These are phyloP conservation scores for Schlechtendalia chinensis DNA, from an alignment of 1,140 invertebrate genomes.

Conservation along the genomic window DNA sequence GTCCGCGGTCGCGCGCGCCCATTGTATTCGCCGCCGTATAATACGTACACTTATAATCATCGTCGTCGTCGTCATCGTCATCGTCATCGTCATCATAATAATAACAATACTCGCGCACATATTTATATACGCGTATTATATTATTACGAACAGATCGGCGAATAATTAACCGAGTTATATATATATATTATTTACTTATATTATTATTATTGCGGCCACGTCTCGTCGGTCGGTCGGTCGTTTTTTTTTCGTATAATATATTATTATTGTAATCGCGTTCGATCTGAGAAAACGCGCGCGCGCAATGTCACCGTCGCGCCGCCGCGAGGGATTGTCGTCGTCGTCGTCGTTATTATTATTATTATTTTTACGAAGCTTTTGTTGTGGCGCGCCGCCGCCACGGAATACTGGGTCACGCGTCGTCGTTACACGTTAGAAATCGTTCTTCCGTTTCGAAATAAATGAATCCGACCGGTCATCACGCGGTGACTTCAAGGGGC, in stretches of 20 bases:
- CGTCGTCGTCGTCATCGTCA: too few species aligned
- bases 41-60: too few species aligned
- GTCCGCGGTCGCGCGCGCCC: not conserved
- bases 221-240: constrained; percentile 16
- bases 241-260: too few species aligned
- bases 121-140: not conserved
- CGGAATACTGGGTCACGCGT: constrained; percentile 22
- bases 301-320: constrained; percentile 12
- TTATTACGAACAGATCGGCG: not conserved
- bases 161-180: constrained; percentile 26
- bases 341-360: too few species aligned
- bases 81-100: not conserved
- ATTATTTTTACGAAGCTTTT: constrained; percentile 26
- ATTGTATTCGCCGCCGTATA: constrained; percentile 11
- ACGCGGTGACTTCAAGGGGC: too few species aligned
- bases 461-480: too few species aligned
- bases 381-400: not conserved
- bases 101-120: not conserved
- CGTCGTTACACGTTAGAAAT: too few species aligned
- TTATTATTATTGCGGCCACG: constrained; percentile 29
- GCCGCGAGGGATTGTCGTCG: constrained; percentile 17
- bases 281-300: constrained; percentile 5
- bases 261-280: constrained; percentile 37
- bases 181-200: not conserved
- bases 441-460: too few species aligned